Base-by-base conservation (phyloP, 1,140 invertebrate genomes). In the Eupristina koningsbergeri region DNA sequence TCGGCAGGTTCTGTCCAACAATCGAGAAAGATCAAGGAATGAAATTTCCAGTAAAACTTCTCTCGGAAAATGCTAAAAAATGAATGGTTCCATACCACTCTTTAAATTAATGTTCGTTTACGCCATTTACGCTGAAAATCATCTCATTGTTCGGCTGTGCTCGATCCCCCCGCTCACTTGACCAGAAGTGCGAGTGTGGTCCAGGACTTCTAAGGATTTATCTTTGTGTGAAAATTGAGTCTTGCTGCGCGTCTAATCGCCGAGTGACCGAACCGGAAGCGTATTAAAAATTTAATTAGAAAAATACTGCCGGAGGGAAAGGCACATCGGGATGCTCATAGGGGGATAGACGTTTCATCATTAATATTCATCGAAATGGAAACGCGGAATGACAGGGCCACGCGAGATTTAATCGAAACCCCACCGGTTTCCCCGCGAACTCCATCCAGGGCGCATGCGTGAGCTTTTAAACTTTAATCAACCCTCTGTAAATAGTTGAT, bases 251-350 rank as follows among this genome's bases (percentile, higher is more conserved):
- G 5, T 34, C 31, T 64, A 50, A 69, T 47, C 29, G 78, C 41
- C 47, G 26, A 13, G 15, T 31, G 39, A 71, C 22, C 31, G 13
- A n/a, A 11, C 41, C 41, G 67, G 34, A 75, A 75, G 73, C 77
- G 86, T 86, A 86, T 87, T 82, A 87, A 87, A 87, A 86, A 87
- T 86, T 86, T 86, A 86, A 87, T 87, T 84, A 86, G 81, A 84
- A 86, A 84, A 86, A 85, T 82, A 84, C 67, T 45, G 67, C 53
- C 53, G 8, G 17, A 69, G 61, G 75, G 61, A 50, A 39, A 50
- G 29, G 41, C 7, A 29, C n/a, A 29, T 34, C 2, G 47, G 47
- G 64, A 71, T 36, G 69, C 34, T 47, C 19, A 36, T 29, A 39
- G 31, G 36, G 13, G 13, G 67, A 64, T 29, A 50, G 58, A 36